Percentiles rank a stretch among this genome's conserved stretches.
These are phyloP conservation scores for Paedocypris micromegethes DNA, from an alignment of 2,797 vertebrate genomes.

Conservation along the genomic window DNA sequence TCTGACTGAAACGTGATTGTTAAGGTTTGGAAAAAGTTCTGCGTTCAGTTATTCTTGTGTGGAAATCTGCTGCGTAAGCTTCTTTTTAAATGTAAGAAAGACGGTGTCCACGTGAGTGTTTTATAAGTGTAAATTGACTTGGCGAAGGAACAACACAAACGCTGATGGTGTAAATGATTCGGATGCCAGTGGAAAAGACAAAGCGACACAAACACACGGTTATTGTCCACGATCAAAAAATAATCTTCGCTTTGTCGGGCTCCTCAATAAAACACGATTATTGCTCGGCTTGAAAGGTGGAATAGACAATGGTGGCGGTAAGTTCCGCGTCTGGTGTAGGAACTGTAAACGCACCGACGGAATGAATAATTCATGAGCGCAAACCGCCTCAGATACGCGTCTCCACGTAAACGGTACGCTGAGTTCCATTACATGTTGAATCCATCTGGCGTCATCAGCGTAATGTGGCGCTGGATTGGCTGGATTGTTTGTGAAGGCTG, in stretches of 20 bases:
- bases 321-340: slow-evolving; percentile 6
- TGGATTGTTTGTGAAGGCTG: slow-evolving; percentile 12
- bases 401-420: not conserved
- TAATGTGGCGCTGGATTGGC: slow-evolving; percentile 39
- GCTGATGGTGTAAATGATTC: slow-evolving; percentile 22
- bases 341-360: slow-evolving; percentile 15
- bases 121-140: slow-evolving; percentile 31
- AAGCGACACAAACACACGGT: slow-evolving; percentile 16
- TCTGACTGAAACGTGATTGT: slow-evolving; percentile 31
- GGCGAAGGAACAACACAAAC: slow-evolving; percentile 16
- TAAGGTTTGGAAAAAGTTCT: slow-evolving; percentile 30
- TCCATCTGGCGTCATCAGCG: slow-evolving; percentile 30
- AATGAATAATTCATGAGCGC: slow-evolving; percentile 27
- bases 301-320: not conserved
- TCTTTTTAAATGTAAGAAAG: too few relatives aligned
- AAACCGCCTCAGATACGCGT: slow-evolving; percentile 9
- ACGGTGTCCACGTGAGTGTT: not conserved
- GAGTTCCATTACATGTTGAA: slow-evolving; percentile 24
- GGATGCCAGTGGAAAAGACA: slow-evolving; percentile 19
- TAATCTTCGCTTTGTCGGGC: slow-evolving; percentile 12
- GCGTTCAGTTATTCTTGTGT: not conserved
- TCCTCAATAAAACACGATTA: slow-evolving; percentile 21
- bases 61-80: too few relatives aligned
- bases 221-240: slow-evolving; percentile 31
- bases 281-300: not conserved